These are phyloP conservation scores for Coracias cyanogaster DNA, from an alignment of 2,797 vertebrate genomes.

Conservation along the genomic window DNA sequence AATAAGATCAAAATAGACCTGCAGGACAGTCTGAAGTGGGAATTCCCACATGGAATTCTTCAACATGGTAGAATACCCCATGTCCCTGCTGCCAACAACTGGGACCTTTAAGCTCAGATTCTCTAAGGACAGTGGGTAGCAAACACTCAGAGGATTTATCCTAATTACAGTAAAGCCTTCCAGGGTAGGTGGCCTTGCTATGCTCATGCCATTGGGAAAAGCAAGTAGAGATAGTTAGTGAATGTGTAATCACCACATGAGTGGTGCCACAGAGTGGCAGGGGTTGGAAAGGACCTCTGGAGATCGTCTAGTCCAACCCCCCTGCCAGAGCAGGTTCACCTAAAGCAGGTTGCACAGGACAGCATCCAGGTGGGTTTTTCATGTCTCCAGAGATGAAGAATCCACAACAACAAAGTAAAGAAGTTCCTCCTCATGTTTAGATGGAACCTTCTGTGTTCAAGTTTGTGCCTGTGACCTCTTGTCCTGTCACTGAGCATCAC, in stretches of 20 bases:
- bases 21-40: background rate
- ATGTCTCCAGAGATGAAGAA: no score
- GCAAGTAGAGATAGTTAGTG: background rate
- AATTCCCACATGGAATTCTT: background rate
- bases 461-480: no score
- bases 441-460: no score
- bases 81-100: background rate
- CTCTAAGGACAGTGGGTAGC: background rate
- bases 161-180: background rate
- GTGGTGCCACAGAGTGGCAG: no score
- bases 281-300: no score
- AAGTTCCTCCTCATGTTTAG: no score
- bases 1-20: background rate
- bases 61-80: background rate
- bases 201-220: background rate
- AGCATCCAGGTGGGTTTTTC: no score
- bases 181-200: background rate
- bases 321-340: no score
- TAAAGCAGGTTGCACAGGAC: background rate
- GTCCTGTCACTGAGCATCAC: no score
- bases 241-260: background rate
- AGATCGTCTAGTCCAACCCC: no score
- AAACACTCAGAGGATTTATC: background rate
- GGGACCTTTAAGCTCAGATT: background rate
- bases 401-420: no score